phyloP scores from a whole-genome alignment of 2,888 invertebrate genomes.

The Eurytoma adleriae region DNA sequence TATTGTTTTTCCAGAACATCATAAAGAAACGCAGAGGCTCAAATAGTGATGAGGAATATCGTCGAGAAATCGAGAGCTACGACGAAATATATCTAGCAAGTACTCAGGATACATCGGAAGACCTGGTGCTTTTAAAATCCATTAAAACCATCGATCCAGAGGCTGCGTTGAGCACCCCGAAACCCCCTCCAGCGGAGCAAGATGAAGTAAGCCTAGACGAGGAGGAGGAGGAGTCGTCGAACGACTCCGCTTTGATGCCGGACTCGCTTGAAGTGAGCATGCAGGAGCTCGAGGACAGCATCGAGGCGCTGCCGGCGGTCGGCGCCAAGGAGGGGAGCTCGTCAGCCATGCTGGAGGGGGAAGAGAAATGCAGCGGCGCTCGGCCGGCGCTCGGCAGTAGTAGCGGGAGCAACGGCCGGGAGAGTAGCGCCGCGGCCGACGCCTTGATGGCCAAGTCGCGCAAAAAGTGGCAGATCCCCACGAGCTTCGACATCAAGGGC shows the following conservation, averaged over 20 bases:
- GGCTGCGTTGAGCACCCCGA: neutral
- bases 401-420: constrained; percentile 26
- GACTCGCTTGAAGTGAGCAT: constrained; percentile 69
- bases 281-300: constrained; percentile 56
- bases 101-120: constrained; percentile 68
- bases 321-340: constrained; percentile 40
- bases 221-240: constrained; percentile 58
- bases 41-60: neutral
- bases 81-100: constrained; percentile 73
- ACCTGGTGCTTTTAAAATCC: constrained; percentile 70
- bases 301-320: constrained; percentile 63
- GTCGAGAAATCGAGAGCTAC: constrained; percentile 55
- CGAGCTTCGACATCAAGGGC: constrained; percentile 57
- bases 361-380: constrained; percentile 8
- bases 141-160: constrained; percentile 71
- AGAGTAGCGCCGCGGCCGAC: constrained; percentile 27
- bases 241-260: constrained; percentile 67
- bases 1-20: constrained; percentile 20
- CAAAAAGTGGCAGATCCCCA: constrained; percentile 57
- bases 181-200: neutral
- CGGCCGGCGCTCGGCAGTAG: constrained; percentile 16
- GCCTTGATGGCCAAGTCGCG: constrained; percentile 56
- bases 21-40: constrained; percentile 10
- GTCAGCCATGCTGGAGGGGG: neutral
- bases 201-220: constrained; percentile 17